Evolutionary conservation across 2,113 vertebrate genomes (phyloP).

Genomic region (Sturnus vulgaris): DNA sequence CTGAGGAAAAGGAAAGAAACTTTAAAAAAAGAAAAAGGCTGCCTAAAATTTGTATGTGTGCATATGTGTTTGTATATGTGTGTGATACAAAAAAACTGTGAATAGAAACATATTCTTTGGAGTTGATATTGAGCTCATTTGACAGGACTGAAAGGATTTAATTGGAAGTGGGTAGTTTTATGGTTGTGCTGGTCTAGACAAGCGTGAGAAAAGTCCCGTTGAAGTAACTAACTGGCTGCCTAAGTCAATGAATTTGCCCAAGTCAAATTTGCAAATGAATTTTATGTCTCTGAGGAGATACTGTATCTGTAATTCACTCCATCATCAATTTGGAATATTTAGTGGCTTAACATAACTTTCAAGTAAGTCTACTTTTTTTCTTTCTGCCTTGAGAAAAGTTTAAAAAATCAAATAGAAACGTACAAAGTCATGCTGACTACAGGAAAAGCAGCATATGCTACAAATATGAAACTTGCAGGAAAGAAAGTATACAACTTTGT

Average conservation of each 20-base stretch:
- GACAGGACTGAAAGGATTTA: neutral
- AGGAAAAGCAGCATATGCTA: neutral
- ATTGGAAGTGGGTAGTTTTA: neutral
- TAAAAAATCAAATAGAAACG: neutral
- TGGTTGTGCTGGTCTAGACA: neutral
- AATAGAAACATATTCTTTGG: neutral
- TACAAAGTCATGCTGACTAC: rapidly evolving
- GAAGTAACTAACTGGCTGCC: neutral
- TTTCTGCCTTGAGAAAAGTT: neutral
- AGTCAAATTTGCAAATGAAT: neutral
- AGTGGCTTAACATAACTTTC: neutral
- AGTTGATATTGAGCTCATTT: neutral
- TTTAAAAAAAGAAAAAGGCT: neutral
- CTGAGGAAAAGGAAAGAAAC: neutral
- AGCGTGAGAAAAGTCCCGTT: neutral
- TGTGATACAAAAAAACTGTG: neutral
- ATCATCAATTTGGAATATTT: neutral
- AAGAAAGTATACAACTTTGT: neutral
- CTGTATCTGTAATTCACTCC: neutral
- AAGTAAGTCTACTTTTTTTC: neutral
- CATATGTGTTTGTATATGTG: neutral
- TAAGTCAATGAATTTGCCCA: neutral
- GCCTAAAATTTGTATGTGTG: neutral
- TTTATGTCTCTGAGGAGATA: neutral
- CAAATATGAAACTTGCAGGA: rapidly evolving